A percentile compares a stretch with the other conserved stretches of the same genome.
Evolutionary conservation across 2,888 invertebrate species (phyloP).

Genomic region (Heliconius hortense): DNA sequence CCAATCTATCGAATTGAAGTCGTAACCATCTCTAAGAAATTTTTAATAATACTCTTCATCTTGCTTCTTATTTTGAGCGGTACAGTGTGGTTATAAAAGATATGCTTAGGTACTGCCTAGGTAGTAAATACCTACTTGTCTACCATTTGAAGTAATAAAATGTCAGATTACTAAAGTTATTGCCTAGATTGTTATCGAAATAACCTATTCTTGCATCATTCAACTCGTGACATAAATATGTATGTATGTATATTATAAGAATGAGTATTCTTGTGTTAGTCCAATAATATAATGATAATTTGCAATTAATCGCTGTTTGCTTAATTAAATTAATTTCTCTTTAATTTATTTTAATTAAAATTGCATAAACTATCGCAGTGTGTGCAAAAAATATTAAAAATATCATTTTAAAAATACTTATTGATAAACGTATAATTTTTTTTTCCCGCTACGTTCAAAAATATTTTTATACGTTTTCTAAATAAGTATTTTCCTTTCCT

Average conservation of each 20-base stretch:
- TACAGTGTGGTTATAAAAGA: background rate
- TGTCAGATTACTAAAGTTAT: conserved; percentile 1
- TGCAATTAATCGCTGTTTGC: background rate
- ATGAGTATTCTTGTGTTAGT: background rate
- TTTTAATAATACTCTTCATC: background rate
- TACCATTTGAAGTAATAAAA: background rate
- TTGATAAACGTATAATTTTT: too few species aligned
- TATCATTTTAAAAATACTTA: too few species aligned
- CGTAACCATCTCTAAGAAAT: background rate
- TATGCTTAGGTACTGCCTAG: background rate
- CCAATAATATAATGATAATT: background rate
- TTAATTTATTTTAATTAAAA: too few species aligned
- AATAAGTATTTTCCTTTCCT: too few species aligned
- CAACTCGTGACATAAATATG: background rate
- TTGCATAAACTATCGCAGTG: too few species aligned
- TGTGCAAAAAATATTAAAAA: too few species aligned
- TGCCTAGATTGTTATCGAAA: conserved; percentile 3
- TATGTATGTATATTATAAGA: background rate
- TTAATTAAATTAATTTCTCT: background rate
- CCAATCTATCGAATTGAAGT: background rate
- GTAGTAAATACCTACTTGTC: background rate
- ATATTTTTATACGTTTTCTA: too few species aligned
- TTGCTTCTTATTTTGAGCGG: background rate
- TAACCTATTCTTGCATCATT: background rate
- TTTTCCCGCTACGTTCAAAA: too few species aligned